Evolutionary conservation across 1,140 invertebrate species (phyloP).

Genomic region (Bombus sibiricus): DNA sequence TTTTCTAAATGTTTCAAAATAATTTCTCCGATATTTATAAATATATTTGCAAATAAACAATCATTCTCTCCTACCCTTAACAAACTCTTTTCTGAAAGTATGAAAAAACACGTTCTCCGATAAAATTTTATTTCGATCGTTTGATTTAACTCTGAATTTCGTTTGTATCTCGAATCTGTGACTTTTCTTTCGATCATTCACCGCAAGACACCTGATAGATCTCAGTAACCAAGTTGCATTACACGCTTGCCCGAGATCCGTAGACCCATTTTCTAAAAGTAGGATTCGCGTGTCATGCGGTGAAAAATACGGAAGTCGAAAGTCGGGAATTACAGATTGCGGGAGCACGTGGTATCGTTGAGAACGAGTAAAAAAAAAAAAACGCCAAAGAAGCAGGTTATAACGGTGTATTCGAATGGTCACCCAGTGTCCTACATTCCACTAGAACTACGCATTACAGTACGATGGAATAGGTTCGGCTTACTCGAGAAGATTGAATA

Average conservation of each 20-base stretch:
- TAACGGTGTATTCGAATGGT: slow-evolving; percentile 81
- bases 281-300: neutral
- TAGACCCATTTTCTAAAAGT: slow-evolving; percentile 27
- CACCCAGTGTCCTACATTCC: slow-evolving; percentile 80
- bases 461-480: slow-evolving; percentile 41
- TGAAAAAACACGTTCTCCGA: no score
- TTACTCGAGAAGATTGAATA: neutral
- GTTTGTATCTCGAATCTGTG: no score
- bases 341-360: slow-evolving; percentile 51
- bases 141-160: neutral
- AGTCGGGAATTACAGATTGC: slow-evolving; percentile 34
- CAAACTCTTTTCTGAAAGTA: no score
- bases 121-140: neutral
- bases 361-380: neutral
- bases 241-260: neutral
- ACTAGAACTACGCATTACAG: slow-evolving; percentile 9
- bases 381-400: slow-evolving; percentile 70
- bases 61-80: no score
- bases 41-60: no score
- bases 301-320: slow-evolving; percentile 54
- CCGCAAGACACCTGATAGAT: neutral
- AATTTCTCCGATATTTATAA: no score
- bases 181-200: neutral
- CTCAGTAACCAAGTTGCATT: neutral
- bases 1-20: no score